A percentile compares a stretch with the other conserved stretches of the same genome.
Conservation (phyloP, 2,888 invertebrate species). For the Dasypolia templi region DNA sequence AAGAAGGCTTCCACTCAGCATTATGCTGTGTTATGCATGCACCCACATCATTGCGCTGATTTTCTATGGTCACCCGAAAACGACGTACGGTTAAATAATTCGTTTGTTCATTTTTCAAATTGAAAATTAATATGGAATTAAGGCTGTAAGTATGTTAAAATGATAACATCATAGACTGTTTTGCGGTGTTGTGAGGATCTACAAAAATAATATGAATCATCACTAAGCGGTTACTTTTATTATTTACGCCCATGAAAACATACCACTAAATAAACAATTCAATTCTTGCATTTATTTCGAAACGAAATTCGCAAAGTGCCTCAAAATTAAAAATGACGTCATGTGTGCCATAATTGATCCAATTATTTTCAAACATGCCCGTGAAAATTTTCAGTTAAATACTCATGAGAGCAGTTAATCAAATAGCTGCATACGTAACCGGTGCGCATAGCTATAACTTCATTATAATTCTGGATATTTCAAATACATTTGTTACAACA, state of each 20-base stretch:
- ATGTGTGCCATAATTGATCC: conserved; percentile 15
- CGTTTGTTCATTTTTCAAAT: too few species aligned
- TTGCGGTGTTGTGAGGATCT: too few species aligned
- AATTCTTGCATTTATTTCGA: background rate
- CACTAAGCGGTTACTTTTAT: background rate
- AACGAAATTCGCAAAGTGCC: background rate
- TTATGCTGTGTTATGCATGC: background rate
- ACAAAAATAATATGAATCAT: background rate
- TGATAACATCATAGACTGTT: too few species aligned
- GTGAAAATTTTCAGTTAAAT: conserved; percentile 38
- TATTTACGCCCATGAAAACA: background rate
- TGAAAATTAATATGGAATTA: too few species aligned
- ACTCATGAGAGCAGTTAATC: conserved; percentile 23
- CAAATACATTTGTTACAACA: background rate
- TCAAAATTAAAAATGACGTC: conserved; percentile 35
- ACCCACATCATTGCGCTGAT: too few species aligned
- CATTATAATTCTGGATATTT: conserved; percentile 13
- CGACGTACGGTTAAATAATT: background rate
- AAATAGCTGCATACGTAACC: conserved; percentile 19
- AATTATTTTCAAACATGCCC: conserved; percentile 29
- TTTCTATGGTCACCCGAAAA: background rate
- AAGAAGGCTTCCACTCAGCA: background rate
- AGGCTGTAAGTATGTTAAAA: too few species aligned
- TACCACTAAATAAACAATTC: background rate
- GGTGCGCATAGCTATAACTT: conserved; percentile 17